phyloP scores from a whole-genome alignment of 2,797 vertebrate genomes.

The Crax fasciolata region DNA sequence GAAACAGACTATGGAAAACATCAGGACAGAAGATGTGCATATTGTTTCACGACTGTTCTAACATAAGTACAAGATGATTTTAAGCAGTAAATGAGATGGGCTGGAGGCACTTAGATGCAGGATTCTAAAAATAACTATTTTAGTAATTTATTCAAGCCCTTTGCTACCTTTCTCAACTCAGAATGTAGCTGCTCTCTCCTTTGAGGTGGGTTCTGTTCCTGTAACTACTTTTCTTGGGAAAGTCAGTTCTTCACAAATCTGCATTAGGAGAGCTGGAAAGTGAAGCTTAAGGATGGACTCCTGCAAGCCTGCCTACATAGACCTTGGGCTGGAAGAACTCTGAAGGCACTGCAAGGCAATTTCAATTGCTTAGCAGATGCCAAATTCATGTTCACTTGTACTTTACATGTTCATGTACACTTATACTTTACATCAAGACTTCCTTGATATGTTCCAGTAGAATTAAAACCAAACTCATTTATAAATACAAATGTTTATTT shows the following conservation, averaged over 20 bases:
- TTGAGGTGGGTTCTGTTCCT: not conserved
- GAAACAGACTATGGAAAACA: conserved; percentile 14
- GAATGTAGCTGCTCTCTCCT: not conserved
- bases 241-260: not conserved
- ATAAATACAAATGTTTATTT: not conserved
- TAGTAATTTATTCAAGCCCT: not conserved
- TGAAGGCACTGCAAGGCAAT: not conserved
- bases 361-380: not conserved
- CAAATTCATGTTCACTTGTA: conserved; percentile 1
- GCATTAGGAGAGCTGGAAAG: not conserved
- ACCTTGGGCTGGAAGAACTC: not conserved
- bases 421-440: not conserved
- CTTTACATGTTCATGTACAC: not conserved
- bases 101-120: not conserved
- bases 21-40: conserved; percentile 8
- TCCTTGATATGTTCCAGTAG: not conserved
- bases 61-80: not conserved
- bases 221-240: not conserved
- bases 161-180: not conserved
- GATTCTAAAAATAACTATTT: not conserved
- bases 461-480: conserved; percentile 27
- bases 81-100: not conserved
- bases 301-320: not conserved
- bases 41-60: not conserved
- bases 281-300: not conserved